Evolutionary conservation across 2,888 invertebrate genomes (phyloP).

Genomic region (Drosophila monieri): DNA sequence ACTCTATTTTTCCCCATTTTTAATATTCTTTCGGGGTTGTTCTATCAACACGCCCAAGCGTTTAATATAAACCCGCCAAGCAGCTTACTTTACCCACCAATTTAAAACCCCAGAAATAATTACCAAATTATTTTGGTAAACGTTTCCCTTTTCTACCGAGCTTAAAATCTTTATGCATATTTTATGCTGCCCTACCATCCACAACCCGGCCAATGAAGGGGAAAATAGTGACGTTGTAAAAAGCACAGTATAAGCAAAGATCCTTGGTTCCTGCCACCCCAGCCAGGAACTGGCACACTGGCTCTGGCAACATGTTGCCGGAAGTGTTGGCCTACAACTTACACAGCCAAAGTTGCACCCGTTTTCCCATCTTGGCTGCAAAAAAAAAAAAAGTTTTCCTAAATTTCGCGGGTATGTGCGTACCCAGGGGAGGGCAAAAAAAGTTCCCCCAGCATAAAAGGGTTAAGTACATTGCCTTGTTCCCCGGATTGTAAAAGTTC

Average conservation of each 20-base stretch:
- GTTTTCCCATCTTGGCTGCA: constrained; percentile 7
- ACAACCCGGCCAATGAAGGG: constrained; percentile 11
- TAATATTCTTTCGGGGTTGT: not conserved
- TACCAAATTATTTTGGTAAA: constrained; percentile 39
- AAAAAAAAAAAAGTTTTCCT: constrained; percentile 13
- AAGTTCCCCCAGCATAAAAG: constrained; percentile 25
- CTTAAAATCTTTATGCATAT: constrained; percentile 45
- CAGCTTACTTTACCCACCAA: constrained; percentile 14
- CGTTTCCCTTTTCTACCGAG: constrained; percentile 14
- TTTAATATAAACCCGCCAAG: constrained; percentile 40
- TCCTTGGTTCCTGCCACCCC: not conserved
- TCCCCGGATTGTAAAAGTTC: constrained; percentile 19
- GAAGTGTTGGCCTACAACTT: constrained; percentile 38
- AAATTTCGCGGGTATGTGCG: constrained; percentile 9
- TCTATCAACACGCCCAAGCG: constrained; percentile 13
- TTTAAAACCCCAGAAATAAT: constrained; percentile 32
- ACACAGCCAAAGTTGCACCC: constrained; percentile 31
- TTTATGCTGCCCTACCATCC: constrained; percentile 28
- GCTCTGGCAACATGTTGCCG: constrained; percentile 29
- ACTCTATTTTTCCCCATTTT: not conserved
- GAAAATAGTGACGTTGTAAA: constrained; percentile 33
- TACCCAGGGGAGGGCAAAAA: not conserved
- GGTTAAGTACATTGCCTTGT: constrained; percentile 32
- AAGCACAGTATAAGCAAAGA: constrained; percentile 5
- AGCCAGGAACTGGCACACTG: too few species aligned